These are phyloP conservation scores for Oostethus manadensis DNA, from an alignment of 2,113 vertebrate species.

Conservation along the genomic window DNA sequence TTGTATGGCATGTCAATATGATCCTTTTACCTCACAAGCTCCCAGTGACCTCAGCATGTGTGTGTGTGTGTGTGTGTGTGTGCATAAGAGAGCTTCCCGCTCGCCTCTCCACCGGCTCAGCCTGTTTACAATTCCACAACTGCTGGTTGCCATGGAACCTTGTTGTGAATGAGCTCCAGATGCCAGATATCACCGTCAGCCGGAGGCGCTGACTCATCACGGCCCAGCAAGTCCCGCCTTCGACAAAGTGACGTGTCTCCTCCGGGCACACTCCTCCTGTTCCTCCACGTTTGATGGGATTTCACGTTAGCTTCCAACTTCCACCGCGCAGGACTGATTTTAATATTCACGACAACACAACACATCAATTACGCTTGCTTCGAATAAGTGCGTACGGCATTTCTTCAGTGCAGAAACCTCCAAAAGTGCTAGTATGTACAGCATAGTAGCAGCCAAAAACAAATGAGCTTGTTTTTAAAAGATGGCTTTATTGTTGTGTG, in stretches of 20 bases:
- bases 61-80: too few species aligned
- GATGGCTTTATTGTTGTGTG: too few species aligned
- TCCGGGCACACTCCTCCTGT: slow-evolving; percentile 44
- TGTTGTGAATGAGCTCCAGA: slow-evolving; percentile 61
- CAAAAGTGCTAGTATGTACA: too few species aligned
- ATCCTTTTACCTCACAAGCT: slow-evolving; percentile 7
- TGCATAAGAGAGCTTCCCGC: slow-evolving; percentile 39
- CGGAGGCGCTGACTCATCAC: slow-evolving; percentile 54
- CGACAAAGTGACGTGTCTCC: slow-evolving; percentile 22
- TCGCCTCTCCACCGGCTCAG: slow-evolving; percentile 36
- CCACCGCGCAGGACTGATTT: neutral
- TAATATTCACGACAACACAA: slow-evolving; percentile 11
- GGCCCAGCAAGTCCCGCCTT: slow-evolving; percentile 42
- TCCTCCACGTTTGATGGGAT: slow-evolving; percentile 24
- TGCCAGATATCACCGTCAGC: slow-evolving; percentile 51
- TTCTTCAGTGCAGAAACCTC: too few species aligned
- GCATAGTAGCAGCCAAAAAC: too few species aligned
- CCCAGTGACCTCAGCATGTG: slow-evolving; percentile 12
- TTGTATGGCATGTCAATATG: neutral
- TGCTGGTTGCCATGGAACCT: slow-evolving; percentile 51
- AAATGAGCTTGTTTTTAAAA: too few species aligned
- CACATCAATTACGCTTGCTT: too few species aligned
- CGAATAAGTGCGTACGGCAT: too few species aligned
- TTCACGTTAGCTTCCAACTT: slow-evolving; percentile 42
- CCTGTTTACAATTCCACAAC: slow-evolving; percentile 70